Conservation (phyloP, 2,113 vertebrate species). For the Columba livia region DNA sequence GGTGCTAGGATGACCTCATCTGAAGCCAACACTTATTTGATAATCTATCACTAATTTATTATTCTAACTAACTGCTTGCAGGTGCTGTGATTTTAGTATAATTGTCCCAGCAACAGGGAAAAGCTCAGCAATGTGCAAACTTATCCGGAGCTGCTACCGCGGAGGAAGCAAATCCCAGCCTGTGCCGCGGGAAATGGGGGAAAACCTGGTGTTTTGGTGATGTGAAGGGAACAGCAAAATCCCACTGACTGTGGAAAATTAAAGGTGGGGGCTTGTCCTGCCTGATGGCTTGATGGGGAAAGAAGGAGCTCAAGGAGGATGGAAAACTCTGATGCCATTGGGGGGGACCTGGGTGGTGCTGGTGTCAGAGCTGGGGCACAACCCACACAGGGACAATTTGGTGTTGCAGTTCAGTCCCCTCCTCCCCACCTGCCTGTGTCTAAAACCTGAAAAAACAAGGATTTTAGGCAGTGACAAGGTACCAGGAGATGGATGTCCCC, state of each 20-base stretch:
- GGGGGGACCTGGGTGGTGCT: fast-evolving
- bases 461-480: background rate
- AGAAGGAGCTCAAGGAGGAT: background rate
- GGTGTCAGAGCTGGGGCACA: background rate
- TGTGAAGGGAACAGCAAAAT: background rate
- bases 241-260: fast-evolving
- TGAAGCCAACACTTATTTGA: background rate
- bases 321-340: fast-evolving
- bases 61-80: slow-evolving; percentile 59
- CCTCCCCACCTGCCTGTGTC: background rate
- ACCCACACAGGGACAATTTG: fast-evolving
- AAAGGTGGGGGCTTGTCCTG: background rate
- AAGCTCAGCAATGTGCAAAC: background rate
- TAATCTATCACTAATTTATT: slow-evolving; percentile 62
- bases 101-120: background rate
- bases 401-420: background rate
- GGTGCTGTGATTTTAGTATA: background rate
- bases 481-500: background rate
- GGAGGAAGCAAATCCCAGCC: background rate
- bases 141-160: background rate
- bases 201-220: fast-evolving
- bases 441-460: background rate
- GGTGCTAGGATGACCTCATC: slow-evolving; percentile 54
- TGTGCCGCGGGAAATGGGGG: fast-evolving
- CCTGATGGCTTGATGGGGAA: fast-evolving